A percentile compares a stretch with the other conserved stretches of the same genome.
These are phyloP conservation scores for Pyralis farinalis DNA, from an alignment of 2,888 invertebrate genomes.

Conservation along the genomic window DNA sequence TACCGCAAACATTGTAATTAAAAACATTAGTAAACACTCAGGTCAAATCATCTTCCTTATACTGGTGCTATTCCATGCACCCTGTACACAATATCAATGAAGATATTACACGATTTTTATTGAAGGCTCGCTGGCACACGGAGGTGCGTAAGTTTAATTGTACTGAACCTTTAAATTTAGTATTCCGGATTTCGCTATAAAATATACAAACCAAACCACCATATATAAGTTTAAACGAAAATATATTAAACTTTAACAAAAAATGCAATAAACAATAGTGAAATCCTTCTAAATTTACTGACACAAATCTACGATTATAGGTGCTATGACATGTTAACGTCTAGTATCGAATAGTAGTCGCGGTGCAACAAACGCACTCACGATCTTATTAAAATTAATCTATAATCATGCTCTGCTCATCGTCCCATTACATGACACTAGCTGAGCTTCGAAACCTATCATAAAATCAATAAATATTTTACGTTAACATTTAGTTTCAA, in stretches of 20 bases:
- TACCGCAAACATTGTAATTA: background rate
- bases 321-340: slow-evolving; percentile 44
- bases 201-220: slow-evolving; percentile 11
- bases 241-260: slow-evolving; percentile 20
- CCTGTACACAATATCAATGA: background rate
- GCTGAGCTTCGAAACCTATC: slow-evolving; percentile 29
- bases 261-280: slow-evolving; percentile 43
- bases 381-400: slow-evolving; percentile 28
- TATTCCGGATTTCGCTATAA: background rate
- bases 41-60: no score
- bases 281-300: slow-evolving; percentile 45
- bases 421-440: slow-evolving; percentile 27
- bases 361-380: slow-evolving; percentile 29
- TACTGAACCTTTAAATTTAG: background rate
- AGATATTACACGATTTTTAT: background rate
- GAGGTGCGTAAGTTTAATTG: background rate
- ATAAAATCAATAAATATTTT: slow-evolving; percentile 2
- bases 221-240: slow-evolving; percentile 4
- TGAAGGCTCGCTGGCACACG: background rate
- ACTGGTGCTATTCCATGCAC: no score
- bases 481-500: slow-evolving; percentile 3
- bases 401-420: slow-evolving; percentile 30
- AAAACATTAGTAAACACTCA: background rate
- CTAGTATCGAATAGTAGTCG: slow-evolving; percentile 23
- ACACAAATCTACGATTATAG: slow-evolving; percentile 53